These are phyloP conservation scores for Actinemys pallida DNA, from an alignment of 2,113 vertebrate genomes.

Conservation along the genomic window DNA sequence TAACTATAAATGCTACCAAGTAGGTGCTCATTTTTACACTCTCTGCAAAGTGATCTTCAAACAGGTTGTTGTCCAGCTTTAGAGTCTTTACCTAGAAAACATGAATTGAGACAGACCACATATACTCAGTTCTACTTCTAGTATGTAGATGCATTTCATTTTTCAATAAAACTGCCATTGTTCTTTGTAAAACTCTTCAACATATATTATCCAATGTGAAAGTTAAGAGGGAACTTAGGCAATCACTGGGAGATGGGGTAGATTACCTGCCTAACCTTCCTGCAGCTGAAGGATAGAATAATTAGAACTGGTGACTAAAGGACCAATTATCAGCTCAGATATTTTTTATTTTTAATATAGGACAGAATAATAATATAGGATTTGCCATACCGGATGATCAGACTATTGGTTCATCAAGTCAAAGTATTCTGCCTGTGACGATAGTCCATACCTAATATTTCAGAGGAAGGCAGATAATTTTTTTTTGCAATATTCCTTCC, in stretches of 20 bases:
- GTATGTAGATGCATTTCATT: background rate
- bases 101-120: background rate
- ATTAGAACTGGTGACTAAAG: background rate
- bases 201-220: background rate
- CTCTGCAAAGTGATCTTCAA: conserved; percentile 56
- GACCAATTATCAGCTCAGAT: background rate
- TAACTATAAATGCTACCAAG: conserved; percentile 50
- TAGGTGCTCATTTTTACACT: conserved; percentile 62
- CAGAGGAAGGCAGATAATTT: background rate
- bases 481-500: background rate
- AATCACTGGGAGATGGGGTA: background rate
- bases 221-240: background rate
- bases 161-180: background rate
- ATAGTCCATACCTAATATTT: background rate
- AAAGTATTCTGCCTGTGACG: background rate
- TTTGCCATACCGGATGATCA: background rate
- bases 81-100: conserved; percentile 34
- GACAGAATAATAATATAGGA: background rate
- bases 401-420: background rate
- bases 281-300: background rate
- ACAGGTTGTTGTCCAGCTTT: conserved; percentile 40
- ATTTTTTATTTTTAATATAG: background rate
- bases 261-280: background rate
- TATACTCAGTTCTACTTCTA: background rate
- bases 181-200: background rate